Conservation (phyloP, 2,113 vertebrate genomes). For the Psilopsiagon aurifrons region DNA sequence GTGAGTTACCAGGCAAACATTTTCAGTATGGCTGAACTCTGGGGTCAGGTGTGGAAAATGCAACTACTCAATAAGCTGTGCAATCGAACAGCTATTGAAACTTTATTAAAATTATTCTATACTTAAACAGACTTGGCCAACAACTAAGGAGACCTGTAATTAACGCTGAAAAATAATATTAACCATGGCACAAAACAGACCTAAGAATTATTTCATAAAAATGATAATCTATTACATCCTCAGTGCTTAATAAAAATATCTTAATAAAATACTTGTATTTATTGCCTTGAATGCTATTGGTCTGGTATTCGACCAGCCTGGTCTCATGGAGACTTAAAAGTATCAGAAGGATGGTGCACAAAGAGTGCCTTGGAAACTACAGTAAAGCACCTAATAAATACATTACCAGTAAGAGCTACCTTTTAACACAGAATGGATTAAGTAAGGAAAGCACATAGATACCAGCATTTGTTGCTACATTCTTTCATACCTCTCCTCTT, state of each 20-base stretch:
- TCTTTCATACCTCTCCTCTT: constrained; percentile 86
- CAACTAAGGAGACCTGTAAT: not conserved
- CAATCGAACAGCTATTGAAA: not conserved
- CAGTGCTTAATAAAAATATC: not conserved
- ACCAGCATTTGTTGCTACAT: not conserved
- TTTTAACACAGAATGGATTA: not conserved
- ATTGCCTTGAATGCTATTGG: not conserved
- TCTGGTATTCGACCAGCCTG: not conserved
- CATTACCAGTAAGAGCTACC: not conserved
- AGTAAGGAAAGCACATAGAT: not conserved
- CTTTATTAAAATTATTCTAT: not conserved
- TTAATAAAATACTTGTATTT: not conserved
- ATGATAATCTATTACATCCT: not conserved
- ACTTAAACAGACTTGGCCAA: not conserved
- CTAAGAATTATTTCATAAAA: not conserved
- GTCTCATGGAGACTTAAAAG: not conserved
- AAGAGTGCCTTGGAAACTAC: not conserved
- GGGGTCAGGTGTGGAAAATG: not conserved
- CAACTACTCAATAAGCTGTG: not conserved
- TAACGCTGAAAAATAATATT: not conserved
- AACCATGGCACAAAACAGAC: not conserved
- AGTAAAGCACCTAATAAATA: not conserved
- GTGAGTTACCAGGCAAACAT: not conserved
- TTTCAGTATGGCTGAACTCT: not conserved
- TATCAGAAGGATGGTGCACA: not conserved